phyloP scores from a whole-genome alignment of 2,888 invertebrate species.

The Torymus auratus region DNA sequence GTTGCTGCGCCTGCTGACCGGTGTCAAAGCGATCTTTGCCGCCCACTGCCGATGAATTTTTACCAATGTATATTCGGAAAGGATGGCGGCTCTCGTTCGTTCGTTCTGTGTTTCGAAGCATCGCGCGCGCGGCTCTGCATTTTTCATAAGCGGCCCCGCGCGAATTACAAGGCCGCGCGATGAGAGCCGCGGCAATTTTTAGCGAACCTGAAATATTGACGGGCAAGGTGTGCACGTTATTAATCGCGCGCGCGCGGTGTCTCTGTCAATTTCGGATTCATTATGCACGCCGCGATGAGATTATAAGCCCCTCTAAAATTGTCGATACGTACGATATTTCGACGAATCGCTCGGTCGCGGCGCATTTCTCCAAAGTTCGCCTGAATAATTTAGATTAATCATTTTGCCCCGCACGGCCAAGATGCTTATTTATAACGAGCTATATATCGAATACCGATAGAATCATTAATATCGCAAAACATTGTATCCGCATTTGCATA shows the following conservation, averaged over 20 bases:
- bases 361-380: too few species aligned
- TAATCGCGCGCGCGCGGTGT: slow-evolving; percentile 7
- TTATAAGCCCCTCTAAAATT: too few species aligned
- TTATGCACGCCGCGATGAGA: too few species aligned
- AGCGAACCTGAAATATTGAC: slow-evolving; percentile 24
- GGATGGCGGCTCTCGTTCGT: neutral
- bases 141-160: too few species aligned
- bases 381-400: too few species aligned
- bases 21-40: slow-evolving; percentile 54
- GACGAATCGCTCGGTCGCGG: too few species aligned
- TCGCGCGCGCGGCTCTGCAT: neutral
- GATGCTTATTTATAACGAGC: too few species aligned
- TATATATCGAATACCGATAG: neutral
- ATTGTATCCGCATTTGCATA: too few species aligned
- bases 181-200: slow-evolving; percentile 25
- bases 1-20: slow-evolving; percentile 14
- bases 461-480: too few species aligned
- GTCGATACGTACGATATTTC: too few species aligned
- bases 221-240: slow-evolving; percentile 19
- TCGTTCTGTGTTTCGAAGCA: too few species aligned
- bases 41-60: slow-evolving; percentile 35
- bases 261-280: neutral
- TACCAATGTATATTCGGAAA: slow-evolving; percentile 18
- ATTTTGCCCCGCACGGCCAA: too few species aligned
- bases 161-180: neutral